These are phyloP conservation scores for Aelia acuminata DNA, from an alignment of 2,888 invertebrate species.

Conservation along the genomic window DNA sequence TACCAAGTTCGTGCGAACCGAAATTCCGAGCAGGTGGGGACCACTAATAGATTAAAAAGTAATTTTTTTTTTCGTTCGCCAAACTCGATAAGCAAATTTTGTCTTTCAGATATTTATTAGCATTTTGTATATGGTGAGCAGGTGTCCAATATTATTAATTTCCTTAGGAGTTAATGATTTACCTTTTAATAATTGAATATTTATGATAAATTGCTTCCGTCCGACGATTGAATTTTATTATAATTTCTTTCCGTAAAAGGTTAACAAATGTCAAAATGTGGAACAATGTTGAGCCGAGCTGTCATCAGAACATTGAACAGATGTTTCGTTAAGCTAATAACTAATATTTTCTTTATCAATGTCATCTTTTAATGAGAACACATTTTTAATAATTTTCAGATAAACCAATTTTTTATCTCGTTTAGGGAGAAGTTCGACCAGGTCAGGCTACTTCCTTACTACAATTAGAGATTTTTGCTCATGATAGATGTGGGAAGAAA, in stretches of 20 bases:
- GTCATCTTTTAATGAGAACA: background rate
- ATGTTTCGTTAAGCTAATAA: background rate
- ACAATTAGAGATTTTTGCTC: too few relatives aligned
- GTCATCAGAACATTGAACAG: background rate
- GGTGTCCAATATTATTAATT: conserved; percentile 47
- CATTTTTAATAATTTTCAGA: background rate
- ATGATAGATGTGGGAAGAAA: too few relatives aligned
- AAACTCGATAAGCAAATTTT: conserved; percentile 2
- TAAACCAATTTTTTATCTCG: too few relatives aligned
- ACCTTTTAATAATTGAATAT: conserved; percentile 9
- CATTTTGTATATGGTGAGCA: conserved; percentile 23
- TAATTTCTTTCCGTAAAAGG: background rate
- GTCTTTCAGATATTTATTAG: conserved; percentile 20
- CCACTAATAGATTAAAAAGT: background rate
- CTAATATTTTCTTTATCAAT: background rate
- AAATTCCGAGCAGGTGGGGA: background rate
- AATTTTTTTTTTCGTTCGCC: background rate
- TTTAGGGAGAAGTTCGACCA: too few relatives aligned
- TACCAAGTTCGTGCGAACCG: background rate
- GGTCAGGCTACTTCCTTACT: too few relatives aligned
- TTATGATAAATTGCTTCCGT: conserved; percentile 12
- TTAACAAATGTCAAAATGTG: conserved; percentile 26
- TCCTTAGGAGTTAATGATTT: background rate
- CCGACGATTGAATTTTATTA: background rate
- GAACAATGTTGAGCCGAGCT: background rate